Evolutionary conservation across 2,888 invertebrate species (phyloP).

Genomic region (Sarcophaga carnaria): DNA sequence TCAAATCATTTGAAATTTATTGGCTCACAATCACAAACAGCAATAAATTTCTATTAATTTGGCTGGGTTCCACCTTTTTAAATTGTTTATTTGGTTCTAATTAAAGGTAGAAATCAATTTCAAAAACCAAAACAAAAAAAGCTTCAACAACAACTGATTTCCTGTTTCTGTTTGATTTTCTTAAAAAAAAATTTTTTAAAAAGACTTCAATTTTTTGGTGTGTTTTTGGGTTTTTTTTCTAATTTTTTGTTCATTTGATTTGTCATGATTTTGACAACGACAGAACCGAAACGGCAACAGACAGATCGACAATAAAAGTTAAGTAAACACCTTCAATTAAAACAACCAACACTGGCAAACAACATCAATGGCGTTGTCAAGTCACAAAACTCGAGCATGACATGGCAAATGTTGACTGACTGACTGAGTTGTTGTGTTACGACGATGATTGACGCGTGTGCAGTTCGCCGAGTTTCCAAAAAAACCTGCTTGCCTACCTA

Average conservation of each 20-base stretch:
- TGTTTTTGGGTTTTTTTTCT: no score
- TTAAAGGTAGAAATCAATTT: constrained; percentile 60
- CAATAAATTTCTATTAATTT: constrained; percentile 43
- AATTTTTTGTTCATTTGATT: constrained; percentile 24
- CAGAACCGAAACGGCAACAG: constrained; percentile 19
- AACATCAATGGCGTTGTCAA: constrained; percentile 75
- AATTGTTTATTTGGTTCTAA: constrained; percentile 56
- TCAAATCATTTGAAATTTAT: constrained; percentile 24
- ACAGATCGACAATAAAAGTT: not conserved
- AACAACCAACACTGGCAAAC: constrained; percentile 9
- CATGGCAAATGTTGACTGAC: constrained; percentile 75
- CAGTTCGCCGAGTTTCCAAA: constrained; percentile 44
- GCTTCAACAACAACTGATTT: constrained; percentile 62
- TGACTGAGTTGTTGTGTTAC: constrained; percentile 24
- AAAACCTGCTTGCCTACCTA: constrained; percentile 34
- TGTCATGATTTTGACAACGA: constrained; percentile 53
- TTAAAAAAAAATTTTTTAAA: constrained; percentile 18
- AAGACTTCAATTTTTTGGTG: constrained; percentile 9
- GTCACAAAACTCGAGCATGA: constrained; percentile 80
- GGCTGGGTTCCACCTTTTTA: constrained; percentile 45
- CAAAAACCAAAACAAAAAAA: constrained; percentile 2
- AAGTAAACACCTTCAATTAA: constrained; percentile 31
- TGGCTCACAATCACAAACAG: constrained; percentile 2
- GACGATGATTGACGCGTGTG: constrained; percentile 72
- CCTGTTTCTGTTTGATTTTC: constrained; percentile 56